Evolutionary conservation across 2,888 invertebrate genomes (phyloP).

Genomic region (Chromoteleia sp.): DNA sequence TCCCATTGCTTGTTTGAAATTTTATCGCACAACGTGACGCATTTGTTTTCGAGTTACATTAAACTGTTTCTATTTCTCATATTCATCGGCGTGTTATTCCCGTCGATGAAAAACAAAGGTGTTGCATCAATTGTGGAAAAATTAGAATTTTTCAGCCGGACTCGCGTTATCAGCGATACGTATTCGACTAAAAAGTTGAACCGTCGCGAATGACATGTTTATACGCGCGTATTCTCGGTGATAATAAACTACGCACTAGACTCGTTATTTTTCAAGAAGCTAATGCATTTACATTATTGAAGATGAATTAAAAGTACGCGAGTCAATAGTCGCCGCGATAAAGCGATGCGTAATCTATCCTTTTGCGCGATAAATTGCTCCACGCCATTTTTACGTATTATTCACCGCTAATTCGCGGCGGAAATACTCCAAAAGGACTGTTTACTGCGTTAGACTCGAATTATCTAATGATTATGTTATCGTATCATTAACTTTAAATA

Average conservation of each 20-base stretch:
- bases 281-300: slow-evolving; percentile 45
- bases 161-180: slow-evolving; percentile 12
- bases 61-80: too few species aligned
- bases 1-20: too few species aligned
- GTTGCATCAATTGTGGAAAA: too few species aligned
- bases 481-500: slow-evolving; percentile 54
- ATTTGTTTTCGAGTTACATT: too few species aligned
- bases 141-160: too few species aligned
- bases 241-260: slow-evolving; percentile 54
- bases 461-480: slow-evolving; percentile 62
- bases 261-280: slow-evolving; percentile 25
- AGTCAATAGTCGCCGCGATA: slow-evolving; percentile 60
- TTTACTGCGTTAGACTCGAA: slow-evolving; percentile 47
- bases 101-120: too few species aligned
- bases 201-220: slow-evolving; percentile 16
- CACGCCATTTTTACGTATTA: slow-evolving; percentile 22
- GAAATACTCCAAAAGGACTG: slow-evolving; percentile 61
- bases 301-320: slow-evolving; percentile 56
- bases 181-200: slow-evolving; percentile 23
- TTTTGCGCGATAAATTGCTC: slow-evolving; percentile 45
- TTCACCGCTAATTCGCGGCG: slow-evolving; percentile 27
- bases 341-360: slow-evolving; percentile 38
- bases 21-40: too few species aligned
- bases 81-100: too few species aligned
- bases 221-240: slow-evolving; percentile 19